Evolutionary conservation across 2,113 vertebrate genomes (phyloP).

Genomic region (Microcebus murinus): DNA sequence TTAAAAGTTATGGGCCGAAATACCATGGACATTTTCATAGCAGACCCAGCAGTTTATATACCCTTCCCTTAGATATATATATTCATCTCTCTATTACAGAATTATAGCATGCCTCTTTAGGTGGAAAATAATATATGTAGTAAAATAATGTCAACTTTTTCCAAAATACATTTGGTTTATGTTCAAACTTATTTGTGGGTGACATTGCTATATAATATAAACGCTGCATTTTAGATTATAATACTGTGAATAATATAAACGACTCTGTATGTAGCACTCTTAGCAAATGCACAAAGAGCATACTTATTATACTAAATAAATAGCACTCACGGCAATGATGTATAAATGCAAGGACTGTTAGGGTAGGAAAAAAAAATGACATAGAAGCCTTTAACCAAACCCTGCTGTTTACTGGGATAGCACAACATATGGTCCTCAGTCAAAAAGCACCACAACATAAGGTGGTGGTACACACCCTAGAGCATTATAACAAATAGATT

Average conservation of each 20-base stretch:
- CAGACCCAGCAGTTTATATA: not conserved
- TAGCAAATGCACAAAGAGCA: not conserved
- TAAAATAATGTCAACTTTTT: not conserved
- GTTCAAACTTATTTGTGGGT: not conserved
- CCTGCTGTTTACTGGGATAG: conserved; percentile 57
- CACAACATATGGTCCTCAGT: conserved; percentile 26
- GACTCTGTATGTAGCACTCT: not conserved
- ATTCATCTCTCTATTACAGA: not conserved
- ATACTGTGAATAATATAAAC: not conserved
- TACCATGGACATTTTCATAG: not conserved
- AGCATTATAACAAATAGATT: not conserved
- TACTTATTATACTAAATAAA: conserved; percentile 35
- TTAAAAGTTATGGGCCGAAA: not conserved
- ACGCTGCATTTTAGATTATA: not conserved
- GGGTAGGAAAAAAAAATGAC: not conserved
- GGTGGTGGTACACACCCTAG: not conserved
- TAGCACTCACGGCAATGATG: not conserved
- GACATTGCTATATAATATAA: not conserved
- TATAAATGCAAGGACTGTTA: not conserved
- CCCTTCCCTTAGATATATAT: not conserved
- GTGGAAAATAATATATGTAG: not conserved
- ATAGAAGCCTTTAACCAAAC: not conserved
- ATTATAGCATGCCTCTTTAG: not conserved
- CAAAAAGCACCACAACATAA: not conserved
- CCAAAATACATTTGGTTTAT: not conserved